Conservation (phyloP, 2,888 invertebrate species). For the Tinea semifulvella region DNA sequence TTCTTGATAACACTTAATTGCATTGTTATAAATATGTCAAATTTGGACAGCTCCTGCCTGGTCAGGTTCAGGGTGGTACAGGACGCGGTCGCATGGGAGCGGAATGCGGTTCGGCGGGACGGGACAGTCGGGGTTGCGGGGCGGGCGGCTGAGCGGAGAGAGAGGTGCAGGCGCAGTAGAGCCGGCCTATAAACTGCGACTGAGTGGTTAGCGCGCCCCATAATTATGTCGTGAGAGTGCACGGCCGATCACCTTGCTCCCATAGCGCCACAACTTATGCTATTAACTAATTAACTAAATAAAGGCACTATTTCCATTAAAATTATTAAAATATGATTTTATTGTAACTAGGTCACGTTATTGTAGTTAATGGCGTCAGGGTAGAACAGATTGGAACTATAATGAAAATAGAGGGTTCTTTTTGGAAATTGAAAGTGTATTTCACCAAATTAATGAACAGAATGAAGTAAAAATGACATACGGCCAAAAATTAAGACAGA, state of each 20-base stretch:
- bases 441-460: too few relatives aligned
- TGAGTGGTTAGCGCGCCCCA: slow-evolving; percentile 27
- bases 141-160: slow-evolving; percentile 23
- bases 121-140: slow-evolving; percentile 17
- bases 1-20: not conserved
- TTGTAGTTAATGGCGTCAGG: too few relatives aligned
- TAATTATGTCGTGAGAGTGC: slow-evolving; percentile 49
- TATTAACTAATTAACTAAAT: slow-evolving; percentile 5
- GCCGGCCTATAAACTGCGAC: slow-evolving; percentile 52
- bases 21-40: slow-evolving; percentile 9
- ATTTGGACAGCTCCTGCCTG: slow-evolving; percentile 12
- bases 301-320: too few relatives aligned
- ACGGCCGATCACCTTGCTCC: slow-evolving; percentile 48
- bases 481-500: too few relatives aligned
- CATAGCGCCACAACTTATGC: slow-evolving; percentile 29
- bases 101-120: slow-evolving; percentile 59
- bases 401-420: too few relatives aligned
- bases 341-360: too few relatives aligned
- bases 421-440: too few relatives aligned
- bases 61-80: slow-evolving; percentile 32
- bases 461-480: too few relatives aligned
- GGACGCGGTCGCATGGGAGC: slow-evolving; percentile 62
- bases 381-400: too few relatives aligned
- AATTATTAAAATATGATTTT: too few relatives aligned
- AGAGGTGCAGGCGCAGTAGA: slow-evolving; percentile 29